Evolutionary conservation across 2,888 invertebrate species (phyloP), one percentile per base, ranked within the genome.

Genomic region (Diachrysia chrysitis): DNA sequence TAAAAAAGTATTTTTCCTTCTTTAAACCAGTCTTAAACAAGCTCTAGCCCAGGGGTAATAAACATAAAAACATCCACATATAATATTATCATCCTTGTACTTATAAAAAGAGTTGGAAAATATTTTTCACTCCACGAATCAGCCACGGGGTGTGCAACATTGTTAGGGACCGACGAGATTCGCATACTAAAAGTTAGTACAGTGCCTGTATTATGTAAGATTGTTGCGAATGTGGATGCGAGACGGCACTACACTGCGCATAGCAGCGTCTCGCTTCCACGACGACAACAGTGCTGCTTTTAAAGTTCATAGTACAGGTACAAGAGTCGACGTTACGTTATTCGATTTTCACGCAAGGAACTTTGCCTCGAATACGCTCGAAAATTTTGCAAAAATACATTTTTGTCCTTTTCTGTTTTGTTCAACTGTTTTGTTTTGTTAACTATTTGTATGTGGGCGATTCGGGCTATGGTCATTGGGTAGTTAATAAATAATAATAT

Each of bases 291-390:
- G n/a, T 5, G 6, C 0, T n/a, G 4, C 5, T n/a, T n/a, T n/a
- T n/a, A 42, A 6, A 42, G 5, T 5, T 42, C 7, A n/a, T 42
- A 6, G 16, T 42, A n/a, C n/a, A 16, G 3, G 14, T 1, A 1
- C 55, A 35, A 17, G 58, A 71, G 66, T 62, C 48, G 63, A 58
- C 66, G 58, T 19, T 48, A 48, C 48, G 61, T 81, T 70, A 81
- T 81, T 79, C 63, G 71, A 75, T 81, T 78, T 71, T 32, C 53
- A 74, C 55, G 58, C 51, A 62, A 71, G 73, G 65, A 81, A 81
- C 63, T 81, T 76, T 68, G 57, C 37, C 56, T 63, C 23, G 61
- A 67, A 63, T 63, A 37, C 60, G 46, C 57, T 69, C 17, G 21
- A 46, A 57, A 72, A 66, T 73, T 64, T 58, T 51, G 37, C 46